Evolutionary conservation across 2,113 vertebrate species (phyloP).

Genomic region (Tetrax tetrax): DNA sequence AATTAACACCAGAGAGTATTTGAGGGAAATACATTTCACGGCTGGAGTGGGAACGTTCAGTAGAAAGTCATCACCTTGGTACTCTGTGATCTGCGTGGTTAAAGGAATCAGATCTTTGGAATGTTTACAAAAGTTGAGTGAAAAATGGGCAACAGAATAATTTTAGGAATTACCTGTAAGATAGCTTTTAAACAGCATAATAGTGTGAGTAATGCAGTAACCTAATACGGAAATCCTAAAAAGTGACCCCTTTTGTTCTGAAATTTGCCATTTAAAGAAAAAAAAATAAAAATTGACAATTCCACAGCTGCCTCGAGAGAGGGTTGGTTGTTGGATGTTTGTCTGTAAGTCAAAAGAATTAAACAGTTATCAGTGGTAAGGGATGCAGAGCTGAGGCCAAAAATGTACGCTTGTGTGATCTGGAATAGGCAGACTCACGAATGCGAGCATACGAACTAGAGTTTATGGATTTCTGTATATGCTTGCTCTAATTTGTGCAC

Average conservation of each 20-base stretch:
- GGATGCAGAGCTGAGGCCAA: neutral
- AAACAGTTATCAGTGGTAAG: neutral
- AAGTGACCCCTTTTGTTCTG: neutral
- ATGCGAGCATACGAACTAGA: neutral
- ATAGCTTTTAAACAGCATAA: neutral
- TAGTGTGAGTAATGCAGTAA: neutral
- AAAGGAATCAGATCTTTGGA: neutral
- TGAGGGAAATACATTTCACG: neutral
- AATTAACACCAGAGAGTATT: neutral
- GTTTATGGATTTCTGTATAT: neutral
- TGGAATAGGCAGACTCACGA: neutral
- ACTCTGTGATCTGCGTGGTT: neutral
- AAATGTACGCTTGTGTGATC: neutral
- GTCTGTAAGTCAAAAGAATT: neutral
- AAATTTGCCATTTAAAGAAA: neutral
- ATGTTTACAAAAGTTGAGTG: neutral
- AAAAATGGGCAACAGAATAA: neutral
- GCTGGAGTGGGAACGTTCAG: neutral
- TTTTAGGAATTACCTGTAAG: neutral
- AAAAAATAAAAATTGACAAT: neutral
- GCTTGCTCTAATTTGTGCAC: neutral
- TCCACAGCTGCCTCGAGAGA: neutral
- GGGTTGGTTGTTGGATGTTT: neutral
- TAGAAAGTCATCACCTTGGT: neutral
- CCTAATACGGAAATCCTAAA: neutral